phyloP scores from a whole-genome alignment of 2,113 vertebrate genomes.

The Pseudopodoces humilis region DNA sequence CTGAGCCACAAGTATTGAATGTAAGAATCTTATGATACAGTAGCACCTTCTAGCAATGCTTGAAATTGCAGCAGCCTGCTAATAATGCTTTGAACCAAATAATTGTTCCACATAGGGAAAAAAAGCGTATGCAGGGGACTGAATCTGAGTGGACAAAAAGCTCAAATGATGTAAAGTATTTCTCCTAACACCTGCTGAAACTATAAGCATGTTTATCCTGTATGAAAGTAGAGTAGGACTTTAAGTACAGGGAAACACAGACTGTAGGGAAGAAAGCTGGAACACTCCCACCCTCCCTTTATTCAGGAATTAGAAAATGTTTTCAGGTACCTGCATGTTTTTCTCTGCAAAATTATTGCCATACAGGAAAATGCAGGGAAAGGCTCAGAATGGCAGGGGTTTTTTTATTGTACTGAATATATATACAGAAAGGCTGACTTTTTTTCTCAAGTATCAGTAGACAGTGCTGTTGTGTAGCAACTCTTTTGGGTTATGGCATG shows the following conservation, averaged over 20 bases:
- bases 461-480: not conserved
- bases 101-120: not conserved
- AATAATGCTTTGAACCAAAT: conserved; percentile 18
- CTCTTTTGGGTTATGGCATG: not conserved
- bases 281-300: not conserved
- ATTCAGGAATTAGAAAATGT: conserved; percentile 32
- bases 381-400: not conserved
- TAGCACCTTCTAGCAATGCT: conserved; percentile 5
- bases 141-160: not conserved
- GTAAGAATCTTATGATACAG: not conserved
- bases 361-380: not conserved
- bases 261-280: not conserved
- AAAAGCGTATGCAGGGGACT: not conserved
- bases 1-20: not conserved
- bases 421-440: not conserved
- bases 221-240: not conserved
- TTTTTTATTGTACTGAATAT: not conserved
- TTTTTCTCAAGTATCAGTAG: not conserved
- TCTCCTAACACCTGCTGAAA: not conserved
- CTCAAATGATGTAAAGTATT: not conserved
- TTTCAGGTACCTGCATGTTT: conserved; percentile 3
- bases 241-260: not conserved
- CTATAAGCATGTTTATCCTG: not conserved
- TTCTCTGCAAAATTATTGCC: not conserved
- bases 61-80: not conserved